phyloP scores from a whole-genome alignment of 2,888 invertebrate genomes.

The Ophion ventricosus region DNA sequence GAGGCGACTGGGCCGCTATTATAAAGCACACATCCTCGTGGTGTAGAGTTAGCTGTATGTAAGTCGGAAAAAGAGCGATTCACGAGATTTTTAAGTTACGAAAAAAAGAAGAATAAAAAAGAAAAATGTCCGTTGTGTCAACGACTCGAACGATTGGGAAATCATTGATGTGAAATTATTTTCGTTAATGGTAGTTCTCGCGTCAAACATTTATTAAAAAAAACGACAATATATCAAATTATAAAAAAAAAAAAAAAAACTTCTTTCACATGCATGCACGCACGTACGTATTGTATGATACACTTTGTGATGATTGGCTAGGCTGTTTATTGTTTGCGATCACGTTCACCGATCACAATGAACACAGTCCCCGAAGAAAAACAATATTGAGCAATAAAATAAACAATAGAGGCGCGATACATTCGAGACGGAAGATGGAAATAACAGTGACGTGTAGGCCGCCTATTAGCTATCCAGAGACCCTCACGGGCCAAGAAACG shows the following conservation, averaged over 20 bases:
- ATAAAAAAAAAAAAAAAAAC: constrained; percentile 20
- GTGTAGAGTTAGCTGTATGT: constrained; percentile 74
- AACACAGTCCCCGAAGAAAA: background rate
- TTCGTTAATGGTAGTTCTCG: constrained; percentile 7
- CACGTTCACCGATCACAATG: background rate
- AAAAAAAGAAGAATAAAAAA: constrained; percentile 21
- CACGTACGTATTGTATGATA: constrained; percentile 51
- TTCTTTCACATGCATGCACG: constrained; percentile 41
- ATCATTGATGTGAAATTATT: constrained; percentile 51
- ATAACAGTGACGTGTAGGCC: constrained; percentile 47
- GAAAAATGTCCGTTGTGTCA: constrained; percentile 20
- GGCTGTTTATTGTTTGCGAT: background rate
- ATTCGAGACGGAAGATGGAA: background rate
- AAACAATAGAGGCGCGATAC: background rate
- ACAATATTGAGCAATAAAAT: background rate
- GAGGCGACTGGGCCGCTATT: constrained; percentile 76
- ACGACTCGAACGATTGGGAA: constrained; percentile 41
- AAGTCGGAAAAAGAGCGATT: constrained; percentile 65
- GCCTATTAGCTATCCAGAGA: constrained; percentile 9
- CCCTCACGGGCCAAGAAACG: constrained; percentile 16
- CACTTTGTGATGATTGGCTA: background rate
- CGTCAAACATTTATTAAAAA: constrained; percentile 1
- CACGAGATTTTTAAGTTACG: constrained; percentile 37
- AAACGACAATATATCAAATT: background rate
- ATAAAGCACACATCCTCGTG: constrained; percentile 76